Percentiles rank a stretch among this genome's conserved stretches.
These are phyloP conservation scores for Neogobius melanostomus DNA, from an alignment of 2,113 vertebrate species.

Conservation along the genomic window DNA sequence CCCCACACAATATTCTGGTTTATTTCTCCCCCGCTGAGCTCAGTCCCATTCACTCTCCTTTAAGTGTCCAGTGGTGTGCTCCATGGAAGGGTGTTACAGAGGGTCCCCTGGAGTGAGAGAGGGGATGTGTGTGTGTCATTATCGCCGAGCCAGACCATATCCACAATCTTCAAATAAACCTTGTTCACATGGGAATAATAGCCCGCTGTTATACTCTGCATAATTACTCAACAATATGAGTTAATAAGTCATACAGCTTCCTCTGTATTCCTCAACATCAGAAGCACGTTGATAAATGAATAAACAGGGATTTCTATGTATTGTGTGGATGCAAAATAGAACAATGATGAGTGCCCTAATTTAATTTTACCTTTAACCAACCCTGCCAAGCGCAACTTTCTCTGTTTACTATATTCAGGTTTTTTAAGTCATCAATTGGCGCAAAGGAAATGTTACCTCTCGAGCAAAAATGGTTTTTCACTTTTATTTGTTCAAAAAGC, in stretches of 20 bases:
- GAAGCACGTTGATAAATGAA: too few species aligned
- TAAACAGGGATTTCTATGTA: too few species aligned
- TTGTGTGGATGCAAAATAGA: too few species aligned
- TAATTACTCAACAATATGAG: constrained; percentile 22
- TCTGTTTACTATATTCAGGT: too few species aligned
- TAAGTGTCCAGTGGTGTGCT: constrained; percentile 8
- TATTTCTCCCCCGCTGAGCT: constrained; percentile 7
- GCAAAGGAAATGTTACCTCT: too few species aligned
- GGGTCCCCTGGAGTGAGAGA: constrained; percentile 22
- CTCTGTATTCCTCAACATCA: not conserved
- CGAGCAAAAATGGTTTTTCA: too few species aligned
- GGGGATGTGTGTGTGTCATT: constrained; percentile 16
- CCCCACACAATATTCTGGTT: not conserved
- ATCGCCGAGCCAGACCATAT: constrained; percentile 4
- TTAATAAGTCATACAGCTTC: constrained; percentile 4
- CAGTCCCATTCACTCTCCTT: constrained; percentile 8
- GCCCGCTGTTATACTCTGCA: not conserved
- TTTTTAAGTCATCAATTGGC: too few species aligned
- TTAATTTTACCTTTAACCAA: too few species aligned
- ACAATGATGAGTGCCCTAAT: too few species aligned
- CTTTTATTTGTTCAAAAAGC: too few species aligned
- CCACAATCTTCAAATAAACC: not conserved
- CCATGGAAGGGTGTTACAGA: constrained; percentile 1
- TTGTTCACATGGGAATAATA: constrained; percentile 2
- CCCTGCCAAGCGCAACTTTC: too few species aligned